These are phyloP conservation scores for Cinclus mexicanus DNA, from an alignment of 2,113 vertebrate species.

Conservation along the genomic window DNA sequence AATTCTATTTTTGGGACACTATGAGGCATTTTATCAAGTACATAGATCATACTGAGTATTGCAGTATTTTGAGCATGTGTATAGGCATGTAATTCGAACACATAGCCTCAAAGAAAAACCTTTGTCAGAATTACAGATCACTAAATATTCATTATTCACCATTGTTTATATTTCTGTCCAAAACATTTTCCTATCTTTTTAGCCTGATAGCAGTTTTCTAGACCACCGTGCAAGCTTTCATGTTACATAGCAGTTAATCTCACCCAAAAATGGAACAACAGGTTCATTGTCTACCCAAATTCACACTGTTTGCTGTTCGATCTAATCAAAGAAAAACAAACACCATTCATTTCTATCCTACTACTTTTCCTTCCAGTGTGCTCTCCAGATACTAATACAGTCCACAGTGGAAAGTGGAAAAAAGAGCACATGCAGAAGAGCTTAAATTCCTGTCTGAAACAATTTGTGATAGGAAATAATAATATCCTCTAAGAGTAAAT, in stretches of 20 bases:
- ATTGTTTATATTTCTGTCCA: slow-evolving; percentile 14
- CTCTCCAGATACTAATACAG: background rate
- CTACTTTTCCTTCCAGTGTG: background rate
- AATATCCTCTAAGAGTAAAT: background rate
- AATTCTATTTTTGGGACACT: slow-evolving; percentile 40
- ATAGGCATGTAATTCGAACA: slow-evolving; percentile 8
- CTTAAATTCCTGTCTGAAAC: background rate
- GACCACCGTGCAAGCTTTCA: background rate
- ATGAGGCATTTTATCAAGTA: slow-evolving; percentile 36
- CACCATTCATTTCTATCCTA: background rate
- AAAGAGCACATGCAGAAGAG: background rate
- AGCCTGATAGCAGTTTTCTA: slow-evolving; percentile 22
- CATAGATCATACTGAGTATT: slow-evolving; percentile 25
- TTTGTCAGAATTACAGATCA: background rate
- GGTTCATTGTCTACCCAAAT: slow-evolving; percentile 4
- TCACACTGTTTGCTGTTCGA: background rate
- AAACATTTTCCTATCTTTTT: slow-evolving; percentile 50
- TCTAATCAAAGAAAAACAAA: slow-evolving; percentile 38
- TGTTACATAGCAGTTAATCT: slow-evolving; percentile 10
- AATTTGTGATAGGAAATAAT: background rate
- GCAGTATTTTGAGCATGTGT: slow-evolving; percentile 13
- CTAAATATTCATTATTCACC: slow-evolving; percentile 45
- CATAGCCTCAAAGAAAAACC: slow-evolving; percentile 31
- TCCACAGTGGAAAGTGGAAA: background rate
- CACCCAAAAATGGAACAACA: background rate